phyloP scores from a whole-genome alignment of 1,140 invertebrate species.

The Cephus cinctus region DNA sequence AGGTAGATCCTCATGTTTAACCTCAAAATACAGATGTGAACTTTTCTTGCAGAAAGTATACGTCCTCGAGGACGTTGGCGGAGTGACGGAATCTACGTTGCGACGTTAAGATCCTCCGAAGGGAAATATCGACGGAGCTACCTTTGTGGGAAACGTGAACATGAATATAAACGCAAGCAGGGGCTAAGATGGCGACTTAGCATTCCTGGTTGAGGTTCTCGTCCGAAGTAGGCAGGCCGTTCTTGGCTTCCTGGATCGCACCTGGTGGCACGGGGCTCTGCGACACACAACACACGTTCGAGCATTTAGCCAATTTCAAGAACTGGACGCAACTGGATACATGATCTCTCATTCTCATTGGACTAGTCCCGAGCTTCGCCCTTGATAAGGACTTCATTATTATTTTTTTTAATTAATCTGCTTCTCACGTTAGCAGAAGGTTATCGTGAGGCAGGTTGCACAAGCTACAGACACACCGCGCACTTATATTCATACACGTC shows the following conservation, averaged over 20 bases:
- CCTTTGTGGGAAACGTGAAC: slow-evolving; percentile 5
- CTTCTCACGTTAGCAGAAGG: too few relatives aligned
- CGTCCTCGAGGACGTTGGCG: background rate
- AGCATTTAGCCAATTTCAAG: too few relatives aligned
- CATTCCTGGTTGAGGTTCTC: slow-evolving; percentile 68
- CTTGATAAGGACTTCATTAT: too few relatives aligned
- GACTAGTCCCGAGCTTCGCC: too few relatives aligned
- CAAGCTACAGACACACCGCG: too few relatives aligned
- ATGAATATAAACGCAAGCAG: background rate
- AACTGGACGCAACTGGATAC: too few relatives aligned
- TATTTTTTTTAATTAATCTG: too few relatives aligned
- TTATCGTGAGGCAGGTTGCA: too few relatives aligned
- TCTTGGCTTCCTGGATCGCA: slow-evolving; percentile 56
- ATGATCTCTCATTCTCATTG: too few relatives aligned
- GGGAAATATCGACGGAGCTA: slow-evolving; percentile 22
- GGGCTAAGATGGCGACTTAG: slow-evolving; percentile 33
- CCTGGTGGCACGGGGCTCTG: slow-evolving; percentile 67
- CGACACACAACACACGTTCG: slow-evolving; percentile 49
- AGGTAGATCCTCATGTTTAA: too few relatives aligned
- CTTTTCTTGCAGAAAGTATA: background rate
- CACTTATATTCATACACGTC: too few relatives aligned
- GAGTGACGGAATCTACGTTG: too few relatives aligned
- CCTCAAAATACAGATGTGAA: slow-evolving; percentile 16
- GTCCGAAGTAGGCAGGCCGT: slow-evolving; percentile 61
- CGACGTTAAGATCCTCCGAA: slow-evolving; percentile 18